Conservation (phyloP, 1,140 invertebrate species). For the Lasioglossum albipes region DNA sequence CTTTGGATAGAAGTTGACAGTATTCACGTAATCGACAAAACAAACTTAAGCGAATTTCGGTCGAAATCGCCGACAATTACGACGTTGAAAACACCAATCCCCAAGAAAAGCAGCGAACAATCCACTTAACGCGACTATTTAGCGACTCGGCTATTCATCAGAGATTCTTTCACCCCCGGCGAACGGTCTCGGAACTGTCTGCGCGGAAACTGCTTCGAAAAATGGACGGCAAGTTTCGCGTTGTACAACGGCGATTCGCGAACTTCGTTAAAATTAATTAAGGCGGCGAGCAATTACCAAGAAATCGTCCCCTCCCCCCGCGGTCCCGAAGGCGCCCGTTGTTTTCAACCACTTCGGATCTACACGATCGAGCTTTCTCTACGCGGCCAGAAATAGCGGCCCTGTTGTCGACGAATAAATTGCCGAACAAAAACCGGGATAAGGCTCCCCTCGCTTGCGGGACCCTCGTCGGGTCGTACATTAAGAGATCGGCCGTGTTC, state of each 20-base stretch:
- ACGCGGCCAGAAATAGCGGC: conserved; percentile 11
- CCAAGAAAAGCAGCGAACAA: neutral
- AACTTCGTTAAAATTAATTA: conserved; percentile 24
- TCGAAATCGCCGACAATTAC: no score
- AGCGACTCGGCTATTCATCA: neutral
- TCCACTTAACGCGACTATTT: neutral
- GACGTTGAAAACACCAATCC: neutral
- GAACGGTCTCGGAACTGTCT: neutral
- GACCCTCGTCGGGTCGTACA: neutral
- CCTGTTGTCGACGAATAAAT: conserved; percentile 27
- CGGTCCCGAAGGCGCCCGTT: neutral
- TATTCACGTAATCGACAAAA: no score
- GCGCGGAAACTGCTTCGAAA: neutral
- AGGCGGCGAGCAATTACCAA: conserved; percentile 8
- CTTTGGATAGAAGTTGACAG: no score
- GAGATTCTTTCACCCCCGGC: neutral
- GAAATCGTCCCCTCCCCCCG: neutral
- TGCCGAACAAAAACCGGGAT: conserved; percentile 20
- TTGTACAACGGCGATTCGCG: neutral
- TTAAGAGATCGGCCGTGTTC: conserved; percentile 11
- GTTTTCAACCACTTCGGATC: neutral
- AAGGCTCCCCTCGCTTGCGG: neutral
- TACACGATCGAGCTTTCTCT: conserved; percentile 6
- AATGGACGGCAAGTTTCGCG: neutral
- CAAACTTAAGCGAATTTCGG: no score